A percentile compares a stretch with the other conserved stretches of the same genome.
These are phyloP conservation scores for Opisthocomus hoazin DNA, from an alignment of 2,113 vertebrate genomes.

Conservation along the genomic window DNA sequence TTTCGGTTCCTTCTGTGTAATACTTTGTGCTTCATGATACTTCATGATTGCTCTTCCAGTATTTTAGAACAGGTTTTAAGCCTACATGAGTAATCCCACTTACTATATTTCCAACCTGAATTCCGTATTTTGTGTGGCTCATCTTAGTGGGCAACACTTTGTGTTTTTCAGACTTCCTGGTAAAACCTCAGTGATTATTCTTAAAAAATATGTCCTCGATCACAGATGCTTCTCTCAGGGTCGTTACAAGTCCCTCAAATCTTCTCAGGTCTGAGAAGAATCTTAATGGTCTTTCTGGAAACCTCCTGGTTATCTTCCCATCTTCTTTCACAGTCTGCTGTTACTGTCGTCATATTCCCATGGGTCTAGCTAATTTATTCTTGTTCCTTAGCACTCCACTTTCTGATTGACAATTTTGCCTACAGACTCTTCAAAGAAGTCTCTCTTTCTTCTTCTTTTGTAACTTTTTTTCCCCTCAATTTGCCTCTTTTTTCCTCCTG, in stretches of 20 bases:
- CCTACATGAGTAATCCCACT: not conserved
- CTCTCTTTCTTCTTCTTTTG: not conserved
- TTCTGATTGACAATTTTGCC: not conserved
- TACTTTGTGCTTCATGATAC: not conserved
- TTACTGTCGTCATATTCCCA: not conserved
- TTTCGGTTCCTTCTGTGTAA: not conserved
- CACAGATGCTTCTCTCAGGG: not conserved
- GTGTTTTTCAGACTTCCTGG: not conserved
- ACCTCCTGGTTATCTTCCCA: not conserved
- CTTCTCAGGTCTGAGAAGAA: not conserved
- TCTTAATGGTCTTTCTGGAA: not conserved
- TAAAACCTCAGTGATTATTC: not conserved
- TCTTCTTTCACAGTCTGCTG: not conserved
- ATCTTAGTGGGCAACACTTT: rapidly evolving
- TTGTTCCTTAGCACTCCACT: not conserved
- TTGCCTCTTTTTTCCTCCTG: not conserved
- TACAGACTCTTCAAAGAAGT: not conserved
- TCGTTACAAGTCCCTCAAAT: not conserved
- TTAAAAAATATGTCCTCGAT: not conserved
- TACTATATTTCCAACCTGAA: not conserved
- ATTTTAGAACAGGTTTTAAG: not conserved
- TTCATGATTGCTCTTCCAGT: not conserved
- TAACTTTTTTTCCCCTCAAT: not conserved
- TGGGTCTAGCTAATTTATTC: not conserved
- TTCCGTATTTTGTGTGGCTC: not conserved